phyloP scores from a whole-genome alignment of 2,113 vertebrate species.

The Columba janthina region DNA sequence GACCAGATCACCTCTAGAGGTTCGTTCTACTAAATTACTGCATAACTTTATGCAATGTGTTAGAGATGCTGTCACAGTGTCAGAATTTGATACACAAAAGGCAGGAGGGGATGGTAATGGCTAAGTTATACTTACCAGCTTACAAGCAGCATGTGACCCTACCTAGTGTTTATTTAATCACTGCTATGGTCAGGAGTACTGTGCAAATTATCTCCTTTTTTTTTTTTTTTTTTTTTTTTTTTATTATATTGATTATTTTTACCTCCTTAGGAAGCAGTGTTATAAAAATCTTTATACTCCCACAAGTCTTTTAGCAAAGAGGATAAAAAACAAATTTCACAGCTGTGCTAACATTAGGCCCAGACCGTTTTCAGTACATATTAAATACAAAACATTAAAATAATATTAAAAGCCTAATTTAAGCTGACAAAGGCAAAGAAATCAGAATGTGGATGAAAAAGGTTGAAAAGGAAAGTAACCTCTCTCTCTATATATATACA shows the following conservation, averaged over 20 bases:
- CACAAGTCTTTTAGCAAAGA: neutral
- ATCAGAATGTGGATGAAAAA: constrained; percentile 12
- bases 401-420: constrained; percentile 31
- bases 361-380: neutral
- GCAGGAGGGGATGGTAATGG: neutral
- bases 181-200: neutral
- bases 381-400: neutral
- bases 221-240: neutral
- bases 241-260: constrained; percentile 9
- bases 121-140: neutral
- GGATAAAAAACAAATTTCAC: constrained; percentile 37
- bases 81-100: neutral
- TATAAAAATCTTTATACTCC: constrained; percentile 33
- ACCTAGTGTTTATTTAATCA: neutral
- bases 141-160: neutral
- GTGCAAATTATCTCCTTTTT: neutral
- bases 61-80: neutral
- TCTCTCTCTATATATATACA: neutral
- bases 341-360: constrained; percentile 39
- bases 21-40: neutral
- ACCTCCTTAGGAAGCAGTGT: constrained; percentile 5
- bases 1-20: neutral
- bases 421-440: constrained; percentile 17
- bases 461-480: neutral
- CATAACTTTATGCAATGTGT: neutral